Conservation (phyloP, 1,140 invertebrate species). For the Euschistus heros region DNA sequence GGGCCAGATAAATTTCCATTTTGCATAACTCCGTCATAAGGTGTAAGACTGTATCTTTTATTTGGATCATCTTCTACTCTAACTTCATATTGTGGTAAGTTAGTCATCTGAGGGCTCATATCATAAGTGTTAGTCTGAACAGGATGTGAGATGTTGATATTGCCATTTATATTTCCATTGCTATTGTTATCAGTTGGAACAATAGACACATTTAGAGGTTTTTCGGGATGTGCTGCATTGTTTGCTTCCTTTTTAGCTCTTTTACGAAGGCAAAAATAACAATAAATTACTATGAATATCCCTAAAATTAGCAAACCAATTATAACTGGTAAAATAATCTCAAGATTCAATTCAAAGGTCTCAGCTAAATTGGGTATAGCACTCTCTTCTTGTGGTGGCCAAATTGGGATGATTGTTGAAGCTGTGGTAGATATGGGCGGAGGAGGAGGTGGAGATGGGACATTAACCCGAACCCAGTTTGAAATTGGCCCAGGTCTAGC, state of each 20-base stretch:
- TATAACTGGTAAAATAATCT: conserved; percentile 36
- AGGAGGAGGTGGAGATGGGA: conserved; percentile 39
- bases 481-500: conserved; percentile 40
- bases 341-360: conserved; percentile 31
- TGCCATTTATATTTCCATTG: conserved; percentile 23
- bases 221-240: conserved; percentile 29
- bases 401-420: conserved; percentile 33
- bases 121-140: conserved; percentile 13
- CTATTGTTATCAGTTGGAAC: conserved; percentile 29
- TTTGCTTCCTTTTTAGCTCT: conserved; percentile 30
- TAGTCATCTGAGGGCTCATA: conserved; percentile 16
- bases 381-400: conserved; percentile 31
- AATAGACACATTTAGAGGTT: conserved; percentile 32
- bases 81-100: conserved; percentile 32
- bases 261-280: conserved; percentile 38
- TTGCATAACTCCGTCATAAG: conserved; percentile 28
- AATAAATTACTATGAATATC: conserved; percentile 37
- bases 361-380: conserved; percentile 32
- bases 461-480: conserved; percentile 43
- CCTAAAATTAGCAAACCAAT: conserved; percentile 34
- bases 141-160: conserved; percentile 25
- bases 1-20: conserved; percentile 20
- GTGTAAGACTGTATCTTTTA: conserved; percentile 40
- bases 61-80: conserved; percentile 34
- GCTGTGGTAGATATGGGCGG: conserved; percentile 36